phyloP scores from a whole-genome alignment of 2,888 invertebrate genomes.

The Leptopilina syphax region DNA sequence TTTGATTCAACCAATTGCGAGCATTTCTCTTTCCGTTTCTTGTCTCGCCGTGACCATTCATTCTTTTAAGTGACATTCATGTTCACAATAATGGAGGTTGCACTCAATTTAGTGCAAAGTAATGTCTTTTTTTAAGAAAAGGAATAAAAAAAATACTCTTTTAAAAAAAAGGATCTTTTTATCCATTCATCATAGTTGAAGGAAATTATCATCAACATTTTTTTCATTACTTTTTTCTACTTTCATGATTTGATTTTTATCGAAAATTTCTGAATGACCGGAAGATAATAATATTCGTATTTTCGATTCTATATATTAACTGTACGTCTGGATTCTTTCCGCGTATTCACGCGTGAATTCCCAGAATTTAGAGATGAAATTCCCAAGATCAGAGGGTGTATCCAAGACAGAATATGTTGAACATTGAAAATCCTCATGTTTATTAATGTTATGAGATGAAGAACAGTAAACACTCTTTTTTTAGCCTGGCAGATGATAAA shows the following conservation, averaged over 20 bases:
- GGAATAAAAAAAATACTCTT: no score
- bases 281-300: no score
- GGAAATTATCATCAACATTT: no score
- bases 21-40: conserved; percentile 32
- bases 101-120: not conserved
- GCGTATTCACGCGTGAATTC: not conserved
- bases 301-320: no score
- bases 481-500: not conserved
- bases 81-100: conserved; percentile 7
- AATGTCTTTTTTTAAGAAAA: not conserved
- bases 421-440: conserved; percentile 1
- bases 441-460: conserved; percentile 2
- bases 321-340: not conserved
- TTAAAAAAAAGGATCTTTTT: no score
- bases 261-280: no score
- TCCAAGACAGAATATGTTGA: not conserved
- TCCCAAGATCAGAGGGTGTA: not conserved
- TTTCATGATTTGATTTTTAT: not conserved
- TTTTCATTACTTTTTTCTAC: no score
- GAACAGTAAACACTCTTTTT: not conserved
- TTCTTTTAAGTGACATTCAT: conserved; percentile 26
- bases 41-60: not conserved
- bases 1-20: not conserved
- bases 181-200: no score
- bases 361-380: not conserved